Percentiles rank a stretch among this genome's conserved stretches.
Evolutionary conservation across 1,140 invertebrate species (phyloP).

Genomic region (Lethrus apterus): DNA sequence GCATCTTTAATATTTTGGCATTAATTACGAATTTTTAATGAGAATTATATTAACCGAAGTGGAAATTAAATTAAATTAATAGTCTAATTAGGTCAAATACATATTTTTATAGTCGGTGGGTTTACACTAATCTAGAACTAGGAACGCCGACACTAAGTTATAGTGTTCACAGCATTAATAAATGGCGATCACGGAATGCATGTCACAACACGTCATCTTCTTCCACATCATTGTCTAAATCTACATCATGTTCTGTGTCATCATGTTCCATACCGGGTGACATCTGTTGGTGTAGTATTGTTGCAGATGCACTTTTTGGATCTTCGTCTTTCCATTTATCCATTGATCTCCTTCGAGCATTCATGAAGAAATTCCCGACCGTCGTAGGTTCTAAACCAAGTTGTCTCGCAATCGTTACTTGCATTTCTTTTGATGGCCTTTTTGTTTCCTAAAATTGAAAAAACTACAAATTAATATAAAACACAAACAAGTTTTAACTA

Average conservation of each 20-base stretch:
- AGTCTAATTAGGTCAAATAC: slow-evolving; percentile 19
- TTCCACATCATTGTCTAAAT: slow-evolving; percentile 40
- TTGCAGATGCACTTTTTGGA: slow-evolving; percentile 41
- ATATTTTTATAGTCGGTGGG: slow-evolving; percentile 21
- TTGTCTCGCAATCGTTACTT: slow-evolving; percentile 97
- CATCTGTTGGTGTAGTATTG: slow-evolving; percentile 37
- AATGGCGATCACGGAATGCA: slow-evolving; percentile 40
- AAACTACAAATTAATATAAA: background rate
- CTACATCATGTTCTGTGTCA: slow-evolving; percentile 42
- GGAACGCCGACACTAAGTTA: slow-evolving; percentile 28
- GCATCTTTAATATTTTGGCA: too few species aligned
- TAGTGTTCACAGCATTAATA: slow-evolving; percentile 41
- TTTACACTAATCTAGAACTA: slow-evolving; percentile 29
- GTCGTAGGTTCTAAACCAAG: slow-evolving; percentile 96
- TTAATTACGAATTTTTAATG: too few species aligned
- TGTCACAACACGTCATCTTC: slow-evolving; percentile 49
- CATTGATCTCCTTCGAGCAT: slow-evolving; percentile 92
- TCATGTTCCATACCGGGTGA: slow-evolving; percentile 44
- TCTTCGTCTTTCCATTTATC: slow-evolving; percentile 98
- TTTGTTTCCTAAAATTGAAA: slow-evolving; percentile 84
- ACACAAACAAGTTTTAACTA: background rate
- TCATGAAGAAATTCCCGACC: slow-evolving; percentile 99
- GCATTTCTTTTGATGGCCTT: slow-evolving; percentile 99
- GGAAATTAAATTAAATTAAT: too few species aligned
- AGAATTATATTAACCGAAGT: too few species aligned